A percentile compares a stretch with the other conserved stretches of the same genome.
phyloP scores from a whole-genome alignment of 2,888 invertebrate genomes.

The Drosophila vallismaia region DNA sequence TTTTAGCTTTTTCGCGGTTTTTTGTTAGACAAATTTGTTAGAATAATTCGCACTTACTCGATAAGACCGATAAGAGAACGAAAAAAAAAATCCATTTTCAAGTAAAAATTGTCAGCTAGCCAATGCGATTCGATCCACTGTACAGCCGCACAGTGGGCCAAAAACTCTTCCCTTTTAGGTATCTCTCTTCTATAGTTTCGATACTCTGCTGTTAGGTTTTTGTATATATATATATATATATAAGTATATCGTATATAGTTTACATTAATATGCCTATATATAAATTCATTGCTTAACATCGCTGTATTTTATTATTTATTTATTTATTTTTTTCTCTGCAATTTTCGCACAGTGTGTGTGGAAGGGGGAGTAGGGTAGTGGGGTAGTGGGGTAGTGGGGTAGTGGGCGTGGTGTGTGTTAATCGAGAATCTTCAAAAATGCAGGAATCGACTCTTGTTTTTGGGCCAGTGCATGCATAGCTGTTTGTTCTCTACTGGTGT shows the following conservation, averaged over 20 bases:
- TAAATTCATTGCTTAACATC: constrained; percentile 76
- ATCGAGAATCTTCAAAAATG: constrained; percentile 1
- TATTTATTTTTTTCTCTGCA: constrained; percentile 28
- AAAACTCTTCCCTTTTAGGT: not conserved
- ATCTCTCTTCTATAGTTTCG: constrained; percentile 6
- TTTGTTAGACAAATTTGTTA: constrained; percentile 60
- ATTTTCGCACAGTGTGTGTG: not conserved
- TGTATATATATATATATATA: constrained; percentile 42
- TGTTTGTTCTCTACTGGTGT: not conserved
- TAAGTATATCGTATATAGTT: constrained; percentile 68
- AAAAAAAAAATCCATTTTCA: constrained; percentile 11
- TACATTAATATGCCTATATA: constrained; percentile 67
- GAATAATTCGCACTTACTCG: constrained; percentile 45
- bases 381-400: too few species aligned
- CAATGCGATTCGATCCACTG: constrained; percentile 4
- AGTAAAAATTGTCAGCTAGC: constrained; percentile 2
- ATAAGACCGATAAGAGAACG: constrained; percentile 15
- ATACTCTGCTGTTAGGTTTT: constrained; percentile 27
- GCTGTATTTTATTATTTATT: constrained; percentile 61
- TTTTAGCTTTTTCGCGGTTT: constrained; percentile 18
- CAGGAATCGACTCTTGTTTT: constrained; percentile 10
- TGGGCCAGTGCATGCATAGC: constrained; percentile 4
- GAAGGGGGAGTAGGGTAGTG: not conserved
- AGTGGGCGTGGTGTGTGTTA: not conserved
- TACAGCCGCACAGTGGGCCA: constrained; percentile 10